phyloP scores from a whole-genome alignment of 2,113 vertebrate genomes.

The Capreolus pygargus region DNA sequence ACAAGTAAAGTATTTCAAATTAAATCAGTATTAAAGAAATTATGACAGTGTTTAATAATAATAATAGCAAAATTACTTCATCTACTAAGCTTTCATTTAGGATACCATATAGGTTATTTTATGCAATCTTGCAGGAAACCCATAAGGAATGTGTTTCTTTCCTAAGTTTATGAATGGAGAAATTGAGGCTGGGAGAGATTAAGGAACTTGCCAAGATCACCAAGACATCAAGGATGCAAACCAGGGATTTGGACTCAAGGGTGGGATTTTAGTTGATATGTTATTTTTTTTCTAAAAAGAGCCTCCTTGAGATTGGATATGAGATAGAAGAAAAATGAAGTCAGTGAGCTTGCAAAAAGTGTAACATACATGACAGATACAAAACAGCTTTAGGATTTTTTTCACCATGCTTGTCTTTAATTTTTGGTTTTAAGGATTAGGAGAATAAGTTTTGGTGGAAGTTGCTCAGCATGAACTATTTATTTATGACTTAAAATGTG shows the following conservation, averaged over 20 bases:
- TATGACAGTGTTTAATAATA: not conserved
- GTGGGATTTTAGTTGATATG: not conserved
- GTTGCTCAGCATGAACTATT: not conserved
- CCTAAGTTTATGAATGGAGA: not conserved
- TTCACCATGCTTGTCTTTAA: not conserved
- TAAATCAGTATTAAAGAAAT: not conserved
- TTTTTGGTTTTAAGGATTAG: not conserved
- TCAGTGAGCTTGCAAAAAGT: not conserved
- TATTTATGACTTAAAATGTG: conserved; percentile 4
- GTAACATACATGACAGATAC: not conserved
- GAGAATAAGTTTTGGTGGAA: not conserved
- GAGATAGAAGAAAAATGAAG: not conserved
- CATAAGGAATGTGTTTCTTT: not conserved
- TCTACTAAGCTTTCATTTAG: not conserved
- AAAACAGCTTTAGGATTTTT: not conserved
- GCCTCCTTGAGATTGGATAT: not conserved
- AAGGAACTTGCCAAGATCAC: not conserved
- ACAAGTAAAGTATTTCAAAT: conserved; percentile 20
- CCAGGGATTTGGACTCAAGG: not conserved
- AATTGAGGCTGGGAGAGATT: not conserved
- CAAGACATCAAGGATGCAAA: not conserved
- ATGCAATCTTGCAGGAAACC: not conserved
- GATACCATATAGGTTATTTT: not conserved
- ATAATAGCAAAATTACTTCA: not conserved
- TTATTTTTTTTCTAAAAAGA: not conserved